phyloP scores from a whole-genome alignment of 23 tunicate genomes.

The Botrylloides violaceus region DNA sequence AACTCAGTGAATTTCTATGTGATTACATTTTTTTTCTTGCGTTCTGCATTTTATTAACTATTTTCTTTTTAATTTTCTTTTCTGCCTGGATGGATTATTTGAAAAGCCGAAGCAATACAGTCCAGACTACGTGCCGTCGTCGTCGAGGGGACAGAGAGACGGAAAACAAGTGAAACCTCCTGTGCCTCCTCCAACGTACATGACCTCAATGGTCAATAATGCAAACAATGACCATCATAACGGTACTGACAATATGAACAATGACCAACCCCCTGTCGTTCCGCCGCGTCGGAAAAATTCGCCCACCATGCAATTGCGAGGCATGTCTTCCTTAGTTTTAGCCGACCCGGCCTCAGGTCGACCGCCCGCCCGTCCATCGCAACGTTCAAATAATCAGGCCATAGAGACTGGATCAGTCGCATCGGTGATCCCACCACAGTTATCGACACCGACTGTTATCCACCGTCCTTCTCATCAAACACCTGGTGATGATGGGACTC shows the following conservation, averaged over 20 bases:
- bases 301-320: slow-evolving; percentile 38
- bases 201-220: slow-evolving; percentile 7
- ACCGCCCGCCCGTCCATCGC: slow-evolving; percentile 74
- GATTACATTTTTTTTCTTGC: too few species aligned
- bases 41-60: too few species aligned
- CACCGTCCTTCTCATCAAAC: slow-evolving; percentile 22
- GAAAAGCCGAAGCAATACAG: slow-evolving; percentile 71
- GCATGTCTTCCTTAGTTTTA: slow-evolving; percentile 12
- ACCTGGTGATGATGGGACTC: slow-evolving; percentile 46
- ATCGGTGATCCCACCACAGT: neutral
- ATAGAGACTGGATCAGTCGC: slow-evolving; percentile 30
- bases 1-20: too few species aligned
- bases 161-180: neutral
- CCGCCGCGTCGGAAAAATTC: slow-evolving; percentile 89
- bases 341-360: slow-evolving; percentile 77
- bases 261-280: slow-evolving; percentile 81
- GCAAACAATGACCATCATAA: slow-evolving; percentile 1
- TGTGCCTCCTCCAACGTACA: slow-evolving; percentile 27
- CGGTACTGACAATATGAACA: neutral
- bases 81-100: slow-evolving; percentile 18
- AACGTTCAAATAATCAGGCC: slow-evolving; percentile 28
- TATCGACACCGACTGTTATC: slow-evolving; percentile 41
- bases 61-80: slow-evolving; percentile 3
- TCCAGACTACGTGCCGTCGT: slow-evolving; percentile 14
- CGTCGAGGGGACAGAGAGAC: neutral